phyloP scores from a whole-genome alignment of 2,113 vertebrate species.

The Trochalopteron elliotii region DNA sequence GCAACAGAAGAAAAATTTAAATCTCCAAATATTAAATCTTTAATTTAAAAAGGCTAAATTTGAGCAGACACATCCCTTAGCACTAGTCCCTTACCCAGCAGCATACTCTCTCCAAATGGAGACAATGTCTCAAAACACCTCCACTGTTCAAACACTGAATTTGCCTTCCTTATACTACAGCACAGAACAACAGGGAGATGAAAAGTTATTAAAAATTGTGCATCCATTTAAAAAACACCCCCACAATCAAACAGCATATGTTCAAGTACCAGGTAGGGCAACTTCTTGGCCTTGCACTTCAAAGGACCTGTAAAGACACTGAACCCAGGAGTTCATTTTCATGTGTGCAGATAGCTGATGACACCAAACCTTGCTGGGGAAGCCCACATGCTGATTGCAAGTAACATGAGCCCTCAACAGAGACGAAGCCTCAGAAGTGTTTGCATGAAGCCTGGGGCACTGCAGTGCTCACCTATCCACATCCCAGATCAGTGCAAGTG shows the following conservation, averaged over 20 bases:
- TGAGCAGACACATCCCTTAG: background rate
- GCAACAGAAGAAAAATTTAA: background rate
- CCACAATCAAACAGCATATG: background rate
- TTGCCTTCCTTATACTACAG: background rate
- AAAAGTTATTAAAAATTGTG: background rate
- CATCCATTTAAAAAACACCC: background rate
- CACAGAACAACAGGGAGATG: background rate
- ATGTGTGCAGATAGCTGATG: background rate
- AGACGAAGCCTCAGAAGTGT: background rate
- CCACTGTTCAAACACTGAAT: background rate
- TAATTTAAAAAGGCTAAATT: background rate
- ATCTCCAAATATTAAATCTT: background rate
- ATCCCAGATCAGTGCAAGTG: background rate
- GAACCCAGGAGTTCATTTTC: background rate
- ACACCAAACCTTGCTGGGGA: background rate
- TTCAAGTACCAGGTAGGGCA: background rate
- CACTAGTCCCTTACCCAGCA: background rate
- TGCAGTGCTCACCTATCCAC: background rate
- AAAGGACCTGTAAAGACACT: background rate
- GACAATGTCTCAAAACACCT: background rate
- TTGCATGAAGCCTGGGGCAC: background rate
- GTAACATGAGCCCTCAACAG: background rate
- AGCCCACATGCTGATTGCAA: fast-evolving
- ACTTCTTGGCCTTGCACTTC: background rate
- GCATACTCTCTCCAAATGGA: background rate